Base-by-base conservation (phyloP, 2,888 invertebrate genomes). In the Latrodectus elegans region DNA sequence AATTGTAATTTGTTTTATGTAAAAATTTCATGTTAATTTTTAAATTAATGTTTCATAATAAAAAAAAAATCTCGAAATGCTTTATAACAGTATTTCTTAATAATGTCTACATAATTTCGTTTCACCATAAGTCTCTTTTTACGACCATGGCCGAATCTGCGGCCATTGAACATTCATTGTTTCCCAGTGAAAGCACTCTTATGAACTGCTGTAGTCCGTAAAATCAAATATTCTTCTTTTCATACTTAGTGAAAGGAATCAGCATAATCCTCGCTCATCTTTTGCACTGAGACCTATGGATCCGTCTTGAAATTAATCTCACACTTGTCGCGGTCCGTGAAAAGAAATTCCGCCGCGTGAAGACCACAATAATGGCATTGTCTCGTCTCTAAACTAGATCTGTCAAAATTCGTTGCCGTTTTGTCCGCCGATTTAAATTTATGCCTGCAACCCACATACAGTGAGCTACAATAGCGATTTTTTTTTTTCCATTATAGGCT, bases 301-400 rank as follows among this genome's bases (percentile, higher is more conserved):
- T 78, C 68, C 74, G 84, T 77, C 81, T 17, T 81, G 76, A 80
- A 87, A 87, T 81, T 81, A 77, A 87, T 87, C 81, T 87, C 86
- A 87, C 81, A 87, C 76, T 71, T 72, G 73, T 51, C 81, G 81
- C 81, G 60, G 72, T 77, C 77, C 72, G 11, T 81, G 81, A 87
- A 87, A 86, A 68, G 81, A 53, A 22, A 38, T 26, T 55, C 74
- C 71, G 74, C 67, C 53, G 78, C 78, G 51, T 78, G 67, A 70
- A 60, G 38, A 60, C 72, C 53, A 74, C 75, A 73, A 80, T 83
- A 38, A 73, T 76, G 76, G 60, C 77, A 81, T 87, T 87, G 86
- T 87, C 81, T 77, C 81, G 74, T 75, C 65, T 80, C 68, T 87
- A 87, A 87, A 87, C 86, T 87, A 87, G 86, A 87, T 87, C 86